phyloP scores from a whole-genome alignment of 2,113 vertebrate genomes.

The Anoura caudifer region DNA sequence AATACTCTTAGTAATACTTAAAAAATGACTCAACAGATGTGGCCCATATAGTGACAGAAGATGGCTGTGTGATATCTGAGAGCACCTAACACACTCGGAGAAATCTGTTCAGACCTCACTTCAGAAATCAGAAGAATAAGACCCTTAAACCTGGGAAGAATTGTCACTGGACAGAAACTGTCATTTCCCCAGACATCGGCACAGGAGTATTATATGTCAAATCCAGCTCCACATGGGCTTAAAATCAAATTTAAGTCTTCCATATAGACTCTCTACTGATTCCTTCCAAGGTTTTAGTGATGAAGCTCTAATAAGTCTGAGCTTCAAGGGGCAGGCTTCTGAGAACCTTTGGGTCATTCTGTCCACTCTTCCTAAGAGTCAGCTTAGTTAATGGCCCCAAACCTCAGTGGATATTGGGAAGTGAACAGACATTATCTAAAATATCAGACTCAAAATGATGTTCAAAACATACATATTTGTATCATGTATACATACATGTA shows the following conservation, averaged over 20 bases:
- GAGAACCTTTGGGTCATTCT: neutral
- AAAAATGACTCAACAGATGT: neutral
- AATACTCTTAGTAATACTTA: neutral
- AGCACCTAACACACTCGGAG: neutral
- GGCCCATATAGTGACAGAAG: neutral
- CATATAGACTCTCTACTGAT: neutral
- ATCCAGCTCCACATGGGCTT: neutral
- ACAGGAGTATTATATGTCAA: neutral
- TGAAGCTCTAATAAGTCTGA: neutral
- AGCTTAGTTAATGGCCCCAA: neutral
- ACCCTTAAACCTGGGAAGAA: neutral
- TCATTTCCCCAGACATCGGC: neutral
- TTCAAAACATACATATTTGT: neutral
- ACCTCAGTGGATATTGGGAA: neutral
- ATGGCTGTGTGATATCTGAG: neutral
- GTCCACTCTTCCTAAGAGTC: neutral
- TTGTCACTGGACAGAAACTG: neutral
- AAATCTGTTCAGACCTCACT: neutral
- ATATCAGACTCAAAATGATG: slow-evolving; percentile 28
- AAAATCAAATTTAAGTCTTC: neutral
- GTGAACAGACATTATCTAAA: slow-evolving; percentile 35
- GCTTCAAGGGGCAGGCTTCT: neutral
- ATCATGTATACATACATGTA: neutral
- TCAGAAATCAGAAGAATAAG: neutral
- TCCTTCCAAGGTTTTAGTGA: neutral